Percentiles rank a stretch among this genome's conserved stretches.
Conservation (phyloP, 2,888 invertebrate genomes). For the Pachliopta kotzebuea region DNA sequence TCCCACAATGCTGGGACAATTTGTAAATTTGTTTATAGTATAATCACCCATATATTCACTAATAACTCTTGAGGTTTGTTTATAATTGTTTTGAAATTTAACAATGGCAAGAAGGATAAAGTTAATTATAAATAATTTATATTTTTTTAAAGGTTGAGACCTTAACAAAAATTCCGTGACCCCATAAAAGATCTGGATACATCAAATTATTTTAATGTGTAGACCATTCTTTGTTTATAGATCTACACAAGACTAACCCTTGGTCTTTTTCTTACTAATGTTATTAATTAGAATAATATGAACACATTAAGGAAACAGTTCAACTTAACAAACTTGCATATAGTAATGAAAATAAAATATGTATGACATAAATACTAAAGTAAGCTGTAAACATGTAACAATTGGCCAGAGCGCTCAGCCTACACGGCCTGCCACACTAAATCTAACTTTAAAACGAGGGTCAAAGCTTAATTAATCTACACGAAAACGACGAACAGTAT, state of each 20-base stretch:
- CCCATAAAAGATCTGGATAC: too few species aligned
- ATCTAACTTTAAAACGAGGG: slow-evolving; percentile 38
- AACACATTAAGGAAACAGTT: background rate
- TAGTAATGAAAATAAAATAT: slow-evolving; percentile 36
- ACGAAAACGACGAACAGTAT: slow-evolving; percentile 37
- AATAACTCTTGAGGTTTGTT: background rate
- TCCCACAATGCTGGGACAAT: background rate
- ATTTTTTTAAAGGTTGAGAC: background rate
- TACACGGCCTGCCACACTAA: slow-evolving; percentile 52
- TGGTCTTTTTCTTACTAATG: slow-evolving; percentile 33
- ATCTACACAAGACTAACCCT: slow-evolving; percentile 32
- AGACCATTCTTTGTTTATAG: slow-evolving; percentile 29
- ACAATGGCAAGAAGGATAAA: background rate
- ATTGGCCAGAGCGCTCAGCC: slow-evolving; percentile 42
- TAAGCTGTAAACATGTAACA: slow-evolving; percentile 59
- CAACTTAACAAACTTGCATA: slow-evolving; percentile 4
- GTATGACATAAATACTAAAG: slow-evolving; percentile 45
- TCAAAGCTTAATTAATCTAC: slow-evolving; percentile 41
- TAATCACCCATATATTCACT: slow-evolving; percentile 1
- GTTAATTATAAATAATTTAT: background rate
- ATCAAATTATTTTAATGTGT: too few species aligned
- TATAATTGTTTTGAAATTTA: background rate
- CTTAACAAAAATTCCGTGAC: too few species aligned
- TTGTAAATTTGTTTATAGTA: background rate
- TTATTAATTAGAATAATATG: slow-evolving; percentile 10